Conservation (phyloP, 2,797 vertebrate genomes). For the Pseudotriccus pelzelni region DNA sequence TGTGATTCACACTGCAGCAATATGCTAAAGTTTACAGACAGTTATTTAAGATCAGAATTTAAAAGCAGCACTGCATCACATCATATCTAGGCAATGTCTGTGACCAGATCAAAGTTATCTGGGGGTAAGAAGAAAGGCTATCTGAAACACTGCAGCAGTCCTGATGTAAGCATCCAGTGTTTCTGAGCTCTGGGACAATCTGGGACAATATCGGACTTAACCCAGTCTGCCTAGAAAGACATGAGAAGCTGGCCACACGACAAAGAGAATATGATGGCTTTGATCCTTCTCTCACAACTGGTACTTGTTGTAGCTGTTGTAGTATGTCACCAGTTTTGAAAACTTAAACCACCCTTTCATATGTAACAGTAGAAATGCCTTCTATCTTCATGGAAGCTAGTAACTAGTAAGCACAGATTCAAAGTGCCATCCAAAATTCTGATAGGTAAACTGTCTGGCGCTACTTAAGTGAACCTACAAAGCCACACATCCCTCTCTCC, state of each 20-base stretch:
- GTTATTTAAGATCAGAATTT: background rate
- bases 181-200: fast-evolving
- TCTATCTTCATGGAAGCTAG: background rate
- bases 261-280: background rate
- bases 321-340: background rate
- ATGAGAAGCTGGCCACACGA: background rate
- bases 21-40: background rate
- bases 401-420: background rate
- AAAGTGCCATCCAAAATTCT: background rate
- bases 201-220: fast-evolving
- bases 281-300: background rate
- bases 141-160: background rate
- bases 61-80: background rate
- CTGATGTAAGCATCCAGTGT: background rate
- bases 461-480: background rate
- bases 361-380: background rate
- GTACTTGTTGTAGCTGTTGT: background rate
- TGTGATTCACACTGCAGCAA: background rate
- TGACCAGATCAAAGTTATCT: background rate
- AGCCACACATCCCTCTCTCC: background rate
- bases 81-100: background rate
- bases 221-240: background rate
- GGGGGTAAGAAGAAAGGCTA: background rate
- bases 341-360: background rate
- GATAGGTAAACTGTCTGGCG: background rate